Evolutionary conservation across 1,140 invertebrate genomes (phyloP), one percentile per base, ranked within the genome.

Genomic region (Gonatopus flavifemur): DNA sequence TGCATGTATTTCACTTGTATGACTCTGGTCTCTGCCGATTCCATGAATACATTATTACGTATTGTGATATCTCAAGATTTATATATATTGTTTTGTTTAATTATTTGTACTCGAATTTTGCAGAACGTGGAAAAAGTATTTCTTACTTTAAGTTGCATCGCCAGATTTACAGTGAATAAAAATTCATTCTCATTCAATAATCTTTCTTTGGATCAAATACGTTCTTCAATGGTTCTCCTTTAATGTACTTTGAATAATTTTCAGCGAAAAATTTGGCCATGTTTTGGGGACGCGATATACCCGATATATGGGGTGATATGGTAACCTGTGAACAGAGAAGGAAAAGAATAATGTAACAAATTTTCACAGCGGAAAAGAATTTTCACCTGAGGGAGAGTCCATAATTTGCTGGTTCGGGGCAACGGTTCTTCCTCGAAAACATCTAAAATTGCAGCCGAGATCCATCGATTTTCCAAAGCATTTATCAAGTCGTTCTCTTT

Each of bases 361-460:
- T 0, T 25, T 8, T 31, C n/a, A 5, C 18, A 31, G 9, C 21
- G 10, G 0, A 38, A 38, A 46, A 2, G 4, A 35, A 36, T 6
- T 33, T 12, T 62, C 57, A 76, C 77, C 59, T 80, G 66, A 18
- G 79, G 75, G 41, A 78, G 66, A 31, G 49, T 64, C 84, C 84
- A 86, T 22, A 86, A 65, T 33, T 68, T 62, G 67, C 78, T 84
- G 2, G 63, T 52, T 20, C 59, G 19, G 13, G 77, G 66, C 31
- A 86, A 65, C 21, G 84, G 84, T 66, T 86, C 84, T 40, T 59
- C 55, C 37, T 76, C 62, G 69, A 83, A 84, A 28, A 86, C 83
- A 71, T 86, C 84, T 18, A 86, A 63, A 57, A 85, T 78, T 30
- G 83, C 84, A 31, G 70, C 80, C 2, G 75, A 74, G 25, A 86